Evolutionary conservation across 30 jellyfish, hydroid and myxozoan genomes (phyloP), one percentile per base, ranked within the genome.

Genomic region (Aurelia aurita): DNA sequence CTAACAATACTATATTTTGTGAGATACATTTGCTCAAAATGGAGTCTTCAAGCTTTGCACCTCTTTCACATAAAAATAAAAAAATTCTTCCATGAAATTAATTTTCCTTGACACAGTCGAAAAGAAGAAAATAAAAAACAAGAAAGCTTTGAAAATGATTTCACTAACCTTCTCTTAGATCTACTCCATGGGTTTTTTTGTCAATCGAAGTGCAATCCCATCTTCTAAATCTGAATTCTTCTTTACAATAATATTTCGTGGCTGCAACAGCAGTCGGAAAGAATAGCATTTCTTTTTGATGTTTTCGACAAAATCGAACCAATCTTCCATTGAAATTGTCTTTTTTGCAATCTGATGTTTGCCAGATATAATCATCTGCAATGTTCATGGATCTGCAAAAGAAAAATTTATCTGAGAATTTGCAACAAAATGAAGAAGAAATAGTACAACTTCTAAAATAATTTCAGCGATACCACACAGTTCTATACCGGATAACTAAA

Each of bases 151-250:
- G 22, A 14, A 74, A 31, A 19, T 22, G 3, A 49, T 8, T 19
- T 22, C 21, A 54, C 74, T 15, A 26, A 83, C 93, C 93, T 71
- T 83, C 93, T 47, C 80, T 75, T 2, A 83, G 79, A 58, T 83
- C 93, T 16, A 70, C 82, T 19, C 93, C 93, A 59, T 53, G 63
- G 21, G 25, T 47, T 3, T 46, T 26, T 15, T 39, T 57, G 27
- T 83, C 93, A 25, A 83, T 83, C 5, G 86, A 45, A 1, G 93
- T 20, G 29, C 93, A 83, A 34, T 83, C 84, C 93, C 93, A 83
- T 39, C 87, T 35, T 53, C 93, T 53, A 27, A 20, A 71, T 43
- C 87, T 51, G 47, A 83, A 83, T 29, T 69, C 80, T 9, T 83
- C 93, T 60, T 83, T 83, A 74, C 93, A 83, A 22, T 83, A 62